Base-by-base conservation (phyloP, 2,888 invertebrate genomes). In the Amphipoea lucens region DNA sequence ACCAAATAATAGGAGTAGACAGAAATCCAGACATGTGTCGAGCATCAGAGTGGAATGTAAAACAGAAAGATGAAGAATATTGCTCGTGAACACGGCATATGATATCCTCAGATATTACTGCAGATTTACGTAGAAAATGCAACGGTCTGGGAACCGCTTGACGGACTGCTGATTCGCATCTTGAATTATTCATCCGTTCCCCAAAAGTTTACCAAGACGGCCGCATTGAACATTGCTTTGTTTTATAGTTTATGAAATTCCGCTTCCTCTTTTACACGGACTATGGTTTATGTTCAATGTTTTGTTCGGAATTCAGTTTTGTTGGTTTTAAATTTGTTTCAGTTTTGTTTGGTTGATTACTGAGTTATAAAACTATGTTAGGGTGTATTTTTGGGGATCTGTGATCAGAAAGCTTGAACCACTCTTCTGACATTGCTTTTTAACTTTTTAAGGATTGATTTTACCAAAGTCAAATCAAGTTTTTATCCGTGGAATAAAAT, bases 151-250 rank as follows among this genome's bases (percentile, higher is more conserved):
- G 90, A 92, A 92, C 91, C 87, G 90, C 91, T 94, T 96, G 97
- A 97, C 95, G 96, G 94, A 96, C 96, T 95, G 96, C 96, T 95
- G 94, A 95, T 93, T 93, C 96, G 95, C 92, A 93, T 92, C 84
- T 90, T 96, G 97, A 96, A 97, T 97, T 94, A 97, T 97, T 96
- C 97, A 97, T 96, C 92, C 91, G 89, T 90, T 91, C 89, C 91
- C 91, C 95, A 93, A 92, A 95, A 96, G 95, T 94, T 96, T 96
- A 92, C 91, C 88, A 87, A 90, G 89, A 90, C 87, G 74, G 90
- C 88, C 91, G 93, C 92, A 92, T 94, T 91, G 93, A 94, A 95
- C 93, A 95, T 94, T 94, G 95, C 94, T 94, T 95, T 96, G 94
- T 95, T 96, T 96, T 93, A 93, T 92, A 94, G 93, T 94, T 94